phyloP scores from a whole-genome alignment of 1,140 invertebrate species.

The Drosophila orena region DNA sequence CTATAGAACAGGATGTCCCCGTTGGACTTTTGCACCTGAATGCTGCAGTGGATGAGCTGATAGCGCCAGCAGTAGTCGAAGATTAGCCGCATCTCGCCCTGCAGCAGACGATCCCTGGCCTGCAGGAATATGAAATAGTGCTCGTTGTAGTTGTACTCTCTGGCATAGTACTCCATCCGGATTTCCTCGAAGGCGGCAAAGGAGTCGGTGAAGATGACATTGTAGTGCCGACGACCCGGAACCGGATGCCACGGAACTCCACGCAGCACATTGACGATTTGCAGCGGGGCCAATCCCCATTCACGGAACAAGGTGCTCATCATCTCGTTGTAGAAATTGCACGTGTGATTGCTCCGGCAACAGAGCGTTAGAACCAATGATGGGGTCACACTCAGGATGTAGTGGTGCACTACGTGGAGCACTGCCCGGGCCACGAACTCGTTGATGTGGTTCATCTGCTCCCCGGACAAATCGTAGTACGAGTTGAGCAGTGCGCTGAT shows the following conservation, averaged over 20 bases:
- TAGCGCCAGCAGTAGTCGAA: slow-evolving; percentile 73
- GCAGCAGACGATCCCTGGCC: slow-evolving; percentile 49
- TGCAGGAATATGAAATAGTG: slow-evolving; percentile 78
- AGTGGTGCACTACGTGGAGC: slow-evolving; percentile 62
- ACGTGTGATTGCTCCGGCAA: slow-evolving; percentile 64
- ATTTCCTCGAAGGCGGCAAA: slow-evolving; percentile 66
- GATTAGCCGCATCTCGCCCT: slow-evolving; percentile 62
- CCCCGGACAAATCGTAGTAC: slow-evolving; percentile 61
- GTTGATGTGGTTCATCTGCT: slow-evolving; percentile 65
- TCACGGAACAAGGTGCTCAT: slow-evolving; percentile 60
- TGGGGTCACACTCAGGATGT: slow-evolving; percentile 60
- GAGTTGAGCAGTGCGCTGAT: slow-evolving; percentile 47
- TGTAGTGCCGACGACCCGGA: slow-evolving; percentile 52
- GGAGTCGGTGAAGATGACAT: slow-evolving; percentile 74
- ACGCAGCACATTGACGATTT: slow-evolving; percentile 59
- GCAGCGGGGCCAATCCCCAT: slow-evolving; percentile 65
- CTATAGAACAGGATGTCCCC: slow-evolving; percentile 72
- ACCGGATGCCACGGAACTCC: slow-evolving; percentile 18
- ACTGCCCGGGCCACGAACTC: slow-evolving; percentile 64
- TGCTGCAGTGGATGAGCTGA: slow-evolving; percentile 72
- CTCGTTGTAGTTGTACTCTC: slow-evolving; percentile 69
- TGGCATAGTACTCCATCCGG: slow-evolving; percentile 53
- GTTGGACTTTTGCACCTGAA: slow-evolving; percentile 64
- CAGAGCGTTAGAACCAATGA: slow-evolving; percentile 64
- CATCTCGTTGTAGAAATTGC: slow-evolving; percentile 76